Conservation (phyloP, 2,888 invertebrate genomes). For the Lacanobia wlatinum region DNA sequence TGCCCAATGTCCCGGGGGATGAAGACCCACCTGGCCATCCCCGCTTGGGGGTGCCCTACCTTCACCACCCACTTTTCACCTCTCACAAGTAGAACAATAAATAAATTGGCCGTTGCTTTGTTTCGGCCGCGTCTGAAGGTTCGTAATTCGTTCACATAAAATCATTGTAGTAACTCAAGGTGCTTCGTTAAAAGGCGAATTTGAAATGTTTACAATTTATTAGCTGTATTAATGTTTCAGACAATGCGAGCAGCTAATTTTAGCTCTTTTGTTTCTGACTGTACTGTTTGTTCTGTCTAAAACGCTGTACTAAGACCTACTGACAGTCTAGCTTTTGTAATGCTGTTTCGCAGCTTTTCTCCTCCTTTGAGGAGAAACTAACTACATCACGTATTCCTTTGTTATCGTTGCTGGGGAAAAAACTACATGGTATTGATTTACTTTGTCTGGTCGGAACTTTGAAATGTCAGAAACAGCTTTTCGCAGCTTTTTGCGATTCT, state of each 20-base stretch:
- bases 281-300: neutral
- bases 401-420: too few species aligned
- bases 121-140: conserved; percentile 59
- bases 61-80: conserved; percentile 67
- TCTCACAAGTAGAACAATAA: conserved; percentile 71
- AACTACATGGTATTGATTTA: too few species aligned
- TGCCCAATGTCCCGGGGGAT: conserved; percentile 69
- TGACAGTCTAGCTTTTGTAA: neutral
- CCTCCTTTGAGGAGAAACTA: too few species aligned
- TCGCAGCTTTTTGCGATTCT: neutral
- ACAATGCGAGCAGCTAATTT: conserved; percentile 16
- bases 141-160: conserved; percentile 59
- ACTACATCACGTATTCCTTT: too few species aligned
- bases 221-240: conserved; percentile 25
- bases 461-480: neutral
- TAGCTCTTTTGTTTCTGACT: conserved; percentile 15
- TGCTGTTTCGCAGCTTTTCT: neutral
- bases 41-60: conserved; percentile 48
- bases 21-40: conserved; percentile 63
- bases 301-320: neutral
- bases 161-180: conserved; percentile 45
- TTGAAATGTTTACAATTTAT: conserved; percentile 42
- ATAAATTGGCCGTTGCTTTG: conserved; percentile 72
- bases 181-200: conserved; percentile 47
- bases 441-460: too few species aligned